phyloP scores from a whole-genome alignment of 1,140 invertebrate species.

The Chironomus tepperi region DNA sequence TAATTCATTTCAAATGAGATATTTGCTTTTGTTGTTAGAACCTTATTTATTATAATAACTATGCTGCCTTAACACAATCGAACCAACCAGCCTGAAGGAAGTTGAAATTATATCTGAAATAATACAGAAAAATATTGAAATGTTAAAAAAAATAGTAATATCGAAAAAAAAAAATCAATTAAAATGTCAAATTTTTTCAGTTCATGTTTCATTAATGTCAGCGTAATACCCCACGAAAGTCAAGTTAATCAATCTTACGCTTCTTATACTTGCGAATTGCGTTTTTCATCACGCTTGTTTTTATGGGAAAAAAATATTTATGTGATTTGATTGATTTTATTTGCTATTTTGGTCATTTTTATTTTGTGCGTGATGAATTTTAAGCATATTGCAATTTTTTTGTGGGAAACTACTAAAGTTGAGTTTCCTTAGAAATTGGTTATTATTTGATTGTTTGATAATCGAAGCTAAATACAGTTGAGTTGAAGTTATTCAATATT shows the following conservation, averaged over 20 bases:
- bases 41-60: not conserved
- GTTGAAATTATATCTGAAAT: not conserved
- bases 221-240: not conserved
- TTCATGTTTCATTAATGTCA: slow-evolving; percentile 13
- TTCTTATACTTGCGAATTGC: not conserved
- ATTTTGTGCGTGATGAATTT: too few species aligned
- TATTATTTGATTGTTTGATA: too few species aligned
- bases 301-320: too few species aligned
- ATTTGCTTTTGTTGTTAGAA: not conserved
- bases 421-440: too few species aligned
- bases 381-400: too few species aligned
- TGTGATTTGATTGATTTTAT: too few species aligned
- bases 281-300: not conserved
- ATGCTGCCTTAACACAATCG: not conserved
- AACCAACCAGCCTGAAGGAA: not conserved
- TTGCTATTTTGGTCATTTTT: too few species aligned
- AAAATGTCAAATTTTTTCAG: slow-evolving; percentile 14
- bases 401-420: too few species aligned
- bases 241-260: slow-evolving; percentile 1
- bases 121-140: not conserved
- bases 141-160: not conserved
- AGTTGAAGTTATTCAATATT: too few species aligned
- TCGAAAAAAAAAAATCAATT: not conserved
- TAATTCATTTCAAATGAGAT: slow-evolving; percentile 1
- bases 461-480: too few species aligned